phyloP scores from a whole-genome alignment of 2,797 vertebrate species.

The Allochrocebus solatus region DNA sequence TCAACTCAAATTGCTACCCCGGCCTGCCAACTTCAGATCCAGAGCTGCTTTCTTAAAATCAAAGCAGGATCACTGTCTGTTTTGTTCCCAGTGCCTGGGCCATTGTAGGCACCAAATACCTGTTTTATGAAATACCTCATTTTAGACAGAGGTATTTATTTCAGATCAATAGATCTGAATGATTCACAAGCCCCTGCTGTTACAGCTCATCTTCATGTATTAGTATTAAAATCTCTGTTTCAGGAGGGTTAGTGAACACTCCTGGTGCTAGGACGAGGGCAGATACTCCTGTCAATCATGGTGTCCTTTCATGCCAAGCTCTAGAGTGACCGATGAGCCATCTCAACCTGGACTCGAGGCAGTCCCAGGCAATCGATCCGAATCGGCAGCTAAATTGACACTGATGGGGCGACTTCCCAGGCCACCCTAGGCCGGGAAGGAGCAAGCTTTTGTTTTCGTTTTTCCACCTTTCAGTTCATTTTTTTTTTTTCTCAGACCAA shows the following conservation, averaged over 20 bases:
- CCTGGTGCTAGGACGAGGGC: background rate
- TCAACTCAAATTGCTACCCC: background rate
- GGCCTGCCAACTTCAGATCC: background rate
- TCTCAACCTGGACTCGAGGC: background rate
- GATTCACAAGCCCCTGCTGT: background rate
- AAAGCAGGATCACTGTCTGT: background rate
- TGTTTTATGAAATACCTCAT: background rate
- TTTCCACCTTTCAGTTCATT: background rate
- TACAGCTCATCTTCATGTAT: background rate
- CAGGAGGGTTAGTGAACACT: background rate
- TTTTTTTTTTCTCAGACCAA: background rate
- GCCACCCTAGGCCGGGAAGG: too few species aligned
- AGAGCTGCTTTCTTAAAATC: background rate
- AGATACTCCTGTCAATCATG: background rate
- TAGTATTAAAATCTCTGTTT: background rate
- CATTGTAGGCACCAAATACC: background rate
- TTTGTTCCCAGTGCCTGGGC: background rate
- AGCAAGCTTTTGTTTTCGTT: background rate
- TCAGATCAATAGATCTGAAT: background rate
- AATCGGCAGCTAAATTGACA: background rate
- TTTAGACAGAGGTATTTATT: background rate
- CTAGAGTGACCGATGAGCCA: background rate
- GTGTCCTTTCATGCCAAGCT: background rate
- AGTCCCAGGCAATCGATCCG: fast-evolving
- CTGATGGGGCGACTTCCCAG: background rate